Evolutionary conservation across 2,888 invertebrate genomes (phyloP), one percentile per base, ranked within the genome.

Genomic region (Amphiduros pacificus): DNA sequence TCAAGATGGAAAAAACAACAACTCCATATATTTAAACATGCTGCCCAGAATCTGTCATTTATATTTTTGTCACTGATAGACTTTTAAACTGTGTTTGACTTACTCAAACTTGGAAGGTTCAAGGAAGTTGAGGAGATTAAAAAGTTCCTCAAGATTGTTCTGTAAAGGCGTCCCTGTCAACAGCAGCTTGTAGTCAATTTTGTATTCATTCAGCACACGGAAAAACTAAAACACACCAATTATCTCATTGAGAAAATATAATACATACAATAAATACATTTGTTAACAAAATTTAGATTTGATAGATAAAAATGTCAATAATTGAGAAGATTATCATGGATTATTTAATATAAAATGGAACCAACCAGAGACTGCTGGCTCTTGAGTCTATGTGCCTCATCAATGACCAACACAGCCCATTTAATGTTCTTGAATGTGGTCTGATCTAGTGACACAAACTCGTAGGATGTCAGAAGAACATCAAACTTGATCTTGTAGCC

Each of bases 161-260:
- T 72, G 72, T 1, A 72, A 65, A 17, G 71, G 71, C 4, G 72
- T 72, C 24, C 72, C 71, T 20, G 72, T 72, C 61, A 72, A 60
- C 5, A 72, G 66, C 11, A 72, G 65, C 48, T 69, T 70, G 66
- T 67, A 72, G 51, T 67, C 57, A 20, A 72, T 41, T 36, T 65
- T 67, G 66, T 70, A 72, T 28, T 64, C 62, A 4, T 50, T 57
- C 60, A 72, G 54, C 9, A 61, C 62, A 40, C 66, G 64, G 65
- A 72, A 72, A 62, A 73, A 73, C 72, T 72, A 62, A 24, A 61
- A 40, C 48, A 36, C 41, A 56, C 11, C 28, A 59, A 40, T 22
- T 14, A 36, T 14, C 14, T 36, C 14, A 36, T 14, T 9, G 14
- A 14, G 36, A 48, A 52, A 26, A 17, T 24, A 22, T 27, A 26